Conservation (phyloP, 1,140 invertebrate genomes). For the Diachasmimorpha longicaudata region DNA sequence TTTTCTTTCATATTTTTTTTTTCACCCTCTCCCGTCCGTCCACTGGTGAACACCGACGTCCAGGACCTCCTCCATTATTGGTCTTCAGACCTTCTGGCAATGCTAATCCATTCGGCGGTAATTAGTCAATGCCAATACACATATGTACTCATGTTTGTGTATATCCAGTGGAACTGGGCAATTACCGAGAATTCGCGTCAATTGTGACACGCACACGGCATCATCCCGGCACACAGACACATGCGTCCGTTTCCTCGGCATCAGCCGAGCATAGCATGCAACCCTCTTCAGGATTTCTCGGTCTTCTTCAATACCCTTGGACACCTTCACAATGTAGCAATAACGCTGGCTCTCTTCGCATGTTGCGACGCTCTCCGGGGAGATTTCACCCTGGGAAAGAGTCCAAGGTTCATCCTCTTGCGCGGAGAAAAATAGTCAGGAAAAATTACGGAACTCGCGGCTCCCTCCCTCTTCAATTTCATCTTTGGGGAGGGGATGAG, state of each 20-base stretch:
- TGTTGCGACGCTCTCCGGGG: slow-evolving; percentile 39
- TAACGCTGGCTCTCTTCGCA: neutral
- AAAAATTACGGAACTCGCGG: no score
- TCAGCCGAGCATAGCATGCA: neutral
- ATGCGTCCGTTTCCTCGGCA: neutral
- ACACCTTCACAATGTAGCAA: neutral
- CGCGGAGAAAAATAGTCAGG: no score
- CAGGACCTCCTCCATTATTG: neutral
- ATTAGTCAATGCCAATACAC: neutral
- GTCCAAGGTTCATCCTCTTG: slow-evolving; percentile 13
- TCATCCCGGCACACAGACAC: neutral
- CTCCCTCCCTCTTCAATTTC: neutral
- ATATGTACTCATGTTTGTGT: neutral
- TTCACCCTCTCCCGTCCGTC: neutral
- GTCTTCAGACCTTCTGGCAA: neutral
- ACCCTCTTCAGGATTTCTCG: neutral
- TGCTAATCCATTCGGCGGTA: neutral
- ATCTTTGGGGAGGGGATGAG: no score
- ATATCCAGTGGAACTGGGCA: neutral
- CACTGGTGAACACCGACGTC: neutral
- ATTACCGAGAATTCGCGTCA: slow-evolving; percentile 3
- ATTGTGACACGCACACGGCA: slow-evolving; percentile 1
- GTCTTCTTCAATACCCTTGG: neutral
- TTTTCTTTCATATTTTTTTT: neutral
- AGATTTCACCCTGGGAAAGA: slow-evolving; percentile 23